Evolutionary conservation across 1,140 invertebrate species (phyloP), one percentile per base, ranked within the genome.

Genomic region (Cotesia vestalis): DNA sequence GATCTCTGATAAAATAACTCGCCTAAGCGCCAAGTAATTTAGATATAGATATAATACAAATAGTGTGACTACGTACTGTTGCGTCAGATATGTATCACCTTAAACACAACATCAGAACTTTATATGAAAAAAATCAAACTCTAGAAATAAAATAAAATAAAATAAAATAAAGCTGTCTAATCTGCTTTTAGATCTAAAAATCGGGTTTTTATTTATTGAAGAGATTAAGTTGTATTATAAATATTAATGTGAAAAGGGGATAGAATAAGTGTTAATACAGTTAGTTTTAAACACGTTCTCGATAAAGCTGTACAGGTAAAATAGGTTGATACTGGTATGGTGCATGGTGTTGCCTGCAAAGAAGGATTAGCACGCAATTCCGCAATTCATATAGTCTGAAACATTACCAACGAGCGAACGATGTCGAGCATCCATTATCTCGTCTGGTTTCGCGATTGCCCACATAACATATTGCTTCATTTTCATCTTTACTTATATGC

Each of bases 281-380:
- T 11, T 2, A 12, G 14, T 66, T 66, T 64, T 35, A 20, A 72
- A 67, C 57, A 40, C 17, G 57, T 61, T 60, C 38, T 52, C 17
- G 12, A 62, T 40, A 60, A 59, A 73, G 61, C 35, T 36, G 53
- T 73, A 59, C 46, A 59, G 34, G 51, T 60, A 34, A 69, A 34
- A 9, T 72, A 61, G 62, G 46, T 72, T 63, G 38, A 63, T 3
- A 20, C 11, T 27, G 17, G 36, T 51, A 55, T 61, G 51, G 63
- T 34, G 14, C 0, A 11, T 46, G 51, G 57, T 51, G 27, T 35
- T 27, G 20, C 38, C 40, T 46, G 11, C 11, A 38, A 27, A 61
- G 35, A 57, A 61, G 68, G 36, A 63, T 69, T 73, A 57, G 73
- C 73, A 74, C 73, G 73, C 73, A 71, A 74, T 74, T 74, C 60